Base-by-base conservation (phyloP, 2,113 vertebrate species). In the Asarcornis scutulata region DNA sequence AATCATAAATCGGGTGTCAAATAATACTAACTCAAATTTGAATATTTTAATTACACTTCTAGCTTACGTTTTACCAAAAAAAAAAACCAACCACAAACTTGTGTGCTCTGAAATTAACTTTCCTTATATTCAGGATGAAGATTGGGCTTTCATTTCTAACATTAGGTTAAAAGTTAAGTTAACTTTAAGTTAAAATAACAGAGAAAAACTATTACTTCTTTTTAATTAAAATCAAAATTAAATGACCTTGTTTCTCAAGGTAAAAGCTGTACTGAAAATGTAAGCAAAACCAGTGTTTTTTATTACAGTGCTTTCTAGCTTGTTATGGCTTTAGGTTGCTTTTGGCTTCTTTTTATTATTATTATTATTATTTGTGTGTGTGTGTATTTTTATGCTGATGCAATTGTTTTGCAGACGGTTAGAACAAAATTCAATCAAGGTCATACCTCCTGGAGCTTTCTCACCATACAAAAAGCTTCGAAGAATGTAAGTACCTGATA, bases 391-490 rank as follows among this genome's bases (percentile, higher is more conserved):
- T 77, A 75, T 72, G 44, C 32, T 55, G 27, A 81, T 92, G 50
- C 32, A 83, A 4, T 88, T 94, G 32, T 96, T 94, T 95, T 98
- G 75, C 98, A 99, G 99, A 98, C 99, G 99, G 89, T 97, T 99
- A 97, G 99, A 99, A 96, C 99, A 99, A 98, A 99, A 99, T 95
- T 98, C 99, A 95, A 99, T 99, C 98, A 99, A 99, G 98, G 98
- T 98, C 96, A 99, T 99, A 94, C 99, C 99, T 94, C 98, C 99
- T 88, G 99, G 99, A 96, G 99, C 99, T 92, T 99, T 99, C 98
- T 98, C 99, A 66, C 98, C 99, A 5, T 99, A 99, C 95, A 99
- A 99, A 98, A 99, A 99, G 63, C 98, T 99, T 93, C 98, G 99
- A 97, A 98, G 99, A 98, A 99, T 99, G 99, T 99, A 97, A 91